These are phyloP conservation scores for Scolopax mira DNA, from an alignment of 2,113 vertebrate species.

Conservation along the genomic window DNA sequence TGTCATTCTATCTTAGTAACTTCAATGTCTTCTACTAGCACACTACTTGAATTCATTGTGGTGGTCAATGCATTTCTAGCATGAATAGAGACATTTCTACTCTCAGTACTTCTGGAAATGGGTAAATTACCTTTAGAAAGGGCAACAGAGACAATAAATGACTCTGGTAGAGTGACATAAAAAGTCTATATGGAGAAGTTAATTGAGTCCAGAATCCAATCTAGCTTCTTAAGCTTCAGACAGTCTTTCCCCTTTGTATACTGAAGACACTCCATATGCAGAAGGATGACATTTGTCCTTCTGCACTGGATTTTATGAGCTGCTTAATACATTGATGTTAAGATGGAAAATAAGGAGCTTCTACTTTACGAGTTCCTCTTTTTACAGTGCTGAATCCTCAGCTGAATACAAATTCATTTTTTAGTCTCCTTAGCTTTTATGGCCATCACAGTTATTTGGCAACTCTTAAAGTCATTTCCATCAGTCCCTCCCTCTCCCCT, in stretches of 20 bases:
- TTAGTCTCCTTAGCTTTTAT: background rate
- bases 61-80: background rate
- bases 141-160: background rate
- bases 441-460: background rate
- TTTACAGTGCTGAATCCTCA: background rate
- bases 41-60: background rate
- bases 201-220: background rate
- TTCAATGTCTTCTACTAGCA: background rate
- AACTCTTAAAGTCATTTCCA: background rate
- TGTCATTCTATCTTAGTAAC: background rate
- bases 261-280: background rate
- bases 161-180: background rate
- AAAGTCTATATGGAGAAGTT: background rate
- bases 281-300: background rate
- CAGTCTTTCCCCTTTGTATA: background rate
- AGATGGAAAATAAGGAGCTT: background rate
- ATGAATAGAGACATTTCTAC: background rate
- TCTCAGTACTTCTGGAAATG: background rate
- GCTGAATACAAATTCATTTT: background rate
- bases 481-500: background rate
- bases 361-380: background rate
- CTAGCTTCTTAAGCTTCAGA: background rate
- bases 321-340: background rate
- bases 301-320: background rate
- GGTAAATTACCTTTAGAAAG: background rate